A percentile compares a stretch with the other conserved stretches of the same genome.
These are phyloP conservation scores for Phaetusa simplex DNA, from an alignment of 2,113 vertebrate genomes.

Conservation along the genomic window DNA sequence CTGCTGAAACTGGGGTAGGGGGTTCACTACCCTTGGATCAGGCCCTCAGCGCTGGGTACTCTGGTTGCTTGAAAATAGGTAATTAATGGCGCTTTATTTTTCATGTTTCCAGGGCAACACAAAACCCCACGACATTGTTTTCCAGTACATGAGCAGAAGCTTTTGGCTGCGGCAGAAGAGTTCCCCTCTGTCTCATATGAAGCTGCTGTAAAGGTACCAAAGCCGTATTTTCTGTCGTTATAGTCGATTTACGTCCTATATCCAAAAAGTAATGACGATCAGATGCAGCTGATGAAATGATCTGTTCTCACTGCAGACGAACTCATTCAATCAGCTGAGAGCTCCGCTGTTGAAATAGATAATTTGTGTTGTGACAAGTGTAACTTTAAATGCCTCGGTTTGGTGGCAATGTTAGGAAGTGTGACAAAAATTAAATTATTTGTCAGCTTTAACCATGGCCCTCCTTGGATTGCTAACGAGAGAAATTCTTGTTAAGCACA, in stretches of 20 bases:
- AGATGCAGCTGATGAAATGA: background rate
- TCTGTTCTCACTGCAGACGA: background rate
- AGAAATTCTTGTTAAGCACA: background rate
- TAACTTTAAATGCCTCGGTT: slow-evolving; percentile 14
- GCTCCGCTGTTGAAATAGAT: slow-evolving; percentile 16
- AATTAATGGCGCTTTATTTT: slow-evolving; percentile 41
- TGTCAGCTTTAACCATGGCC: background rate
- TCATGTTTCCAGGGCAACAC: slow-evolving; percentile 42
- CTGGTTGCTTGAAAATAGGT: background rate
- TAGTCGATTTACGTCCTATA: background rate
- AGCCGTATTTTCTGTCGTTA: background rate
- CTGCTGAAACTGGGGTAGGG: background rate
- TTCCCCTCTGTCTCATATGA: background rate
- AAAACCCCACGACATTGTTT: background rate
- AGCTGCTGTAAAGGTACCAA: background rate
- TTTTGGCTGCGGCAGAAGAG: background rate
- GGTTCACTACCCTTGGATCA: background rate
- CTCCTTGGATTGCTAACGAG: slow-evolving; percentile 7
- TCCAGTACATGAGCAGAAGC: background rate
- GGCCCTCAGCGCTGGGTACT: background rate
- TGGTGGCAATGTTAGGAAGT: slow-evolving; percentile 40
- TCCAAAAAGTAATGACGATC: background rate
- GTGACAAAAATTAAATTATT: slow-evolving; percentile 49
- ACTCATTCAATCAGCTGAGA: slow-evolving; percentile 29
- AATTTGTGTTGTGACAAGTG: slow-evolving; percentile 62